Conservation (phyloP, 2,113 vertebrate species). For the Elgaria multicarinata region DNA sequence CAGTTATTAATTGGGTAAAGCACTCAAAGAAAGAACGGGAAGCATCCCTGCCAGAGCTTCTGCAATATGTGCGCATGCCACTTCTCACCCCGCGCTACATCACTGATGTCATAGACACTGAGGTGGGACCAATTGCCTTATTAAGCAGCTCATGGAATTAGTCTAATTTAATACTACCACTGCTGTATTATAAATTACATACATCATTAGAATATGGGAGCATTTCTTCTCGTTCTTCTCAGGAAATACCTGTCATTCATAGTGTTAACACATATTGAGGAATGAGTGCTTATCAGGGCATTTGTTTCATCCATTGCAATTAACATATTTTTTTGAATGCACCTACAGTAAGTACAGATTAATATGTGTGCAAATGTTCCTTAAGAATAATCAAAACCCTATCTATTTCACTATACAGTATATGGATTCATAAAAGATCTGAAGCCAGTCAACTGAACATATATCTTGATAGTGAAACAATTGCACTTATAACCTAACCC, state of each 20-base stretch:
- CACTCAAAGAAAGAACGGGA: slow-evolving; percentile 92
- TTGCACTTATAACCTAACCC: not conserved
- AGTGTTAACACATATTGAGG: not conserved
- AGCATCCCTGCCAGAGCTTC: slow-evolving; percentile 88
- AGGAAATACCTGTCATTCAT: not conserved
- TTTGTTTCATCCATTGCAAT: not conserved
- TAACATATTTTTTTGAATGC: not conserved
- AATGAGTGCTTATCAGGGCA: not conserved
- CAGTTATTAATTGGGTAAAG: slow-evolving; percentile 97
- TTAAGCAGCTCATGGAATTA: not conserved
- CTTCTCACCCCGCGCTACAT: slow-evolving; percentile 97
- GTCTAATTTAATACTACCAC: not conserved
- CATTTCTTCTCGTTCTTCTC: not conserved
- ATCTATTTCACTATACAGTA: not conserved
- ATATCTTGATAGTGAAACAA: not conserved
- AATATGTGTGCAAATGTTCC: not conserved
- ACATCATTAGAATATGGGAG: not conserved
- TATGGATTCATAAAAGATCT: not conserved
- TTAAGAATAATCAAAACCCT: not conserved
- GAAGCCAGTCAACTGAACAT: not conserved
- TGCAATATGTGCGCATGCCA: slow-evolving; percentile 96
- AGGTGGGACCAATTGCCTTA: slow-evolving; percentile 77
- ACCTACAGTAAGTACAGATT: not conserved
- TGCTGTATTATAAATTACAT: not conserved
- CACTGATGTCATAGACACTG: slow-evolving; percentile 95